Percentiles rank a stretch among this genome's conserved stretches.
These are phyloP conservation scores for Calonectris borealis DNA, from an alignment of 2,113 vertebrate genomes.

Conservation along the genomic window DNA sequence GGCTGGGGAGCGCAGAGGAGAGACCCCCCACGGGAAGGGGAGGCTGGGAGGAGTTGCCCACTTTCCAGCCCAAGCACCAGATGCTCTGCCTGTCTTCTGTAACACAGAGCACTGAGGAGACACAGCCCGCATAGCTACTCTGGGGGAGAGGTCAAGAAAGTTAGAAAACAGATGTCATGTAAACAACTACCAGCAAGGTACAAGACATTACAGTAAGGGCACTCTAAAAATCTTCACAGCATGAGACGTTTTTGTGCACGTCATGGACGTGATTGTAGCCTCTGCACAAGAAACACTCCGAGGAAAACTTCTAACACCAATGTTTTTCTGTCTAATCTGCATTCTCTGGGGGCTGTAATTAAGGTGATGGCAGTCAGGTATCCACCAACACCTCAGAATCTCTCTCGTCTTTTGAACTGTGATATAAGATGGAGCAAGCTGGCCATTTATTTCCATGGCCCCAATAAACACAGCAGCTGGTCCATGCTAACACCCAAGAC, in stretches of 20 bases:
- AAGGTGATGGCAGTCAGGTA: background rate
- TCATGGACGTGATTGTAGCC: background rate
- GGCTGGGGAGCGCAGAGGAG: background rate
- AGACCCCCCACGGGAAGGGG: background rate
- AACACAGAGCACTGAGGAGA: background rate
- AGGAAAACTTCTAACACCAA: background rate
- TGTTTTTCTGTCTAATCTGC: background rate
- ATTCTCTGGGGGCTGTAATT: background rate
- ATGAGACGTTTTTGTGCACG: accelerated
- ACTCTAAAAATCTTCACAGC: background rate
- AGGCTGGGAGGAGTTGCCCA: background rate
- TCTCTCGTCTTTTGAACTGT: background rate
- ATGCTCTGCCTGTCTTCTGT: background rate
- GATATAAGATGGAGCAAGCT: background rate
- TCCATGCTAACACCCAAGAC: background rate
- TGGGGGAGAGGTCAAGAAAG: background rate
- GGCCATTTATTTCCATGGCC: background rate
- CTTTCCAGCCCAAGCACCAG: background rate
- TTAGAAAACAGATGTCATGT: background rate
- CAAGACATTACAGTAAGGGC: background rate
- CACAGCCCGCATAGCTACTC: background rate
- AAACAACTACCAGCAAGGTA: background rate
- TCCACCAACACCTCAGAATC: background rate
- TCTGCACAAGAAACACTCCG: background rate
- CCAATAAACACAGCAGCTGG: background rate